Evolutionary conservation across 2,113 vertebrate genomes (phyloP), one percentile per base, ranked within the genome.

Genomic region (Phylloscopus whistleri): DNA sequence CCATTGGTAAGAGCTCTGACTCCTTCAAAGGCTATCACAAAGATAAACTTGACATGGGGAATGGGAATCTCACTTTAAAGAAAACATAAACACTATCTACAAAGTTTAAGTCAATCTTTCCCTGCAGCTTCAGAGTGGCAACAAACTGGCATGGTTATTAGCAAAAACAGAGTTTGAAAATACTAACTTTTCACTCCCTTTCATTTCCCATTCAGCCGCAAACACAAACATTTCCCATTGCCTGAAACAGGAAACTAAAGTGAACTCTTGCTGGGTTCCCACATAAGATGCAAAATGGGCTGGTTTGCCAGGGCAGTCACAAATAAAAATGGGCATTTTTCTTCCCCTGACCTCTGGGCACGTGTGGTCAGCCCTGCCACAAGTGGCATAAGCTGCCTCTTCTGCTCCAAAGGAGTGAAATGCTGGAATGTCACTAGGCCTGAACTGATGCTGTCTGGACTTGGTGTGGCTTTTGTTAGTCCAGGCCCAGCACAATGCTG

Each of bases 11-110:
- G 82, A 84, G 93, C 72, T 78, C 82, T 90, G 82, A 96, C 94
- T 94, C 52, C 83, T 95, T 97, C 94, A 97, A 96, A 97, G 96
- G 91, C 69, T 93, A 96, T 97, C 94, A 43, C 11, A 23, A 77
- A 95, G 97, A 97, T 97, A 98, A 98, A 95, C 96, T 96, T 96
- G 92, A 86, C 87, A 75, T 22, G 41, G 52, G 62, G 24, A 93
- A 63, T 9, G 16, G 44, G 28, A 85, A 90, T 78, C 48, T 75
- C 66, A 72, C 89, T 96, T 94, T 69, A 82, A 96, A 91, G 81
- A 76, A 93, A 96, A 95, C 12, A 22, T 6, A 79, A 96, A 84
- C 33, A 48, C 55, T 20, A 39, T 73, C 64, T 73, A 69, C 70
- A 73, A 94, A 93, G 44, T 53, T 86, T 22, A 43, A 93, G 41